Evolutionary conservation across 2,797 vertebrate genomes (phyloP).

Genomic region (Amniataba percoides): DNA sequence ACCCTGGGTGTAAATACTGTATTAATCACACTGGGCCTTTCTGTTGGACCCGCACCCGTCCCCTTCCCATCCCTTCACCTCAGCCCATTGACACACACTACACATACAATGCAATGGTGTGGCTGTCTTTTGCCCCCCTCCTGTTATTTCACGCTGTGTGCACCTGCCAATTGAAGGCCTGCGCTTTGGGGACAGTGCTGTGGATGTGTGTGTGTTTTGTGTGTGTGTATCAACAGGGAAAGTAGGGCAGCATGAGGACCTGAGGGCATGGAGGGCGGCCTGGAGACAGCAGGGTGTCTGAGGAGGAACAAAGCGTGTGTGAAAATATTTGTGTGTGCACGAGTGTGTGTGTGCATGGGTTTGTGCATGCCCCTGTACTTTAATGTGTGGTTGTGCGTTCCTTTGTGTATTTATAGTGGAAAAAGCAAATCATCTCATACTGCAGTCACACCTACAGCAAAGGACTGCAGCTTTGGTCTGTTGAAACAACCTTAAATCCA

Average conservation of each 20-base stretch:
- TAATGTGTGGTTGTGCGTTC: conserved; percentile 4
- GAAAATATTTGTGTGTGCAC: conserved; percentile 20
- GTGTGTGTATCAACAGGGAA: conserved; percentile 29
- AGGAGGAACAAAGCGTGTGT: conserved; percentile 37
- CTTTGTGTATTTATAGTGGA: background rate
- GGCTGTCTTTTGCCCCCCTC: conserved; percentile 20
- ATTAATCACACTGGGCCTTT: conserved; percentile 67
- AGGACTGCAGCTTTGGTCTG: background rate
- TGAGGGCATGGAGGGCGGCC: conserved; percentile 45
- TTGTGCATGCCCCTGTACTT: background rate
- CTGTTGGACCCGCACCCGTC: conserved; percentile 23
- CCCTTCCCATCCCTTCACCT: conserved; percentile 31
- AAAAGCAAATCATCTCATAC: background rate
- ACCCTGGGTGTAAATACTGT: conserved; percentile 62
- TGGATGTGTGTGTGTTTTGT: conserved; percentile 3
- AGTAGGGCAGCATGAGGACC: conserved; percentile 62
- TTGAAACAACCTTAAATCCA: background rate
- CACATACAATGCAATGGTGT: conserved; percentile 3
- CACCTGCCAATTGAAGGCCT: conserved; percentile 68
- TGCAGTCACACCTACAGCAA: background rate
- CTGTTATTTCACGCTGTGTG: conserved; percentile 68
- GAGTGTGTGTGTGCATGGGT: conserved; percentile 2
- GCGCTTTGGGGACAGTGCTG: conserved; percentile 33
- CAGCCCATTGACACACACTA: conserved; percentile 8
- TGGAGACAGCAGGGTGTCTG: conserved; percentile 51